phyloP scores from a whole-genome alignment of 2,888 invertebrate genomes.

The Orthonychiurus folsomi region DNA sequence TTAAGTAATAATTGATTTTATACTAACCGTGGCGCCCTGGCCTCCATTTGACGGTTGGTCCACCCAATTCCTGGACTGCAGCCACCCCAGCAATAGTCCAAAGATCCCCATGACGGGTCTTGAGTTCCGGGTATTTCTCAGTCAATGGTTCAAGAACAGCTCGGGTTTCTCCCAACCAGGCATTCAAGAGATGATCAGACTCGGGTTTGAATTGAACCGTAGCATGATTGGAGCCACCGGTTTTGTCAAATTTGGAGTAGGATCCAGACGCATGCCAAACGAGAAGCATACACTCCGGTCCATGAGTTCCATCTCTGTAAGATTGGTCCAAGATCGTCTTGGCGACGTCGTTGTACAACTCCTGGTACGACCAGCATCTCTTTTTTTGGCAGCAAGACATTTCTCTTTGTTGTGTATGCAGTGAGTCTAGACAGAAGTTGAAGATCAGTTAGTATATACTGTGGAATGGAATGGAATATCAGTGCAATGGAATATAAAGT shows the following conservation, averaged over 20 bases:
- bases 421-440: too few relatives aligned
- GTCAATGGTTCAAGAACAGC: not conserved
- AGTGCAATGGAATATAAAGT: too few relatives aligned
- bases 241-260: not conserved
- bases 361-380: too few relatives aligned
- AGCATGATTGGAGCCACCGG: not conserved
- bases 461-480: too few relatives aligned
- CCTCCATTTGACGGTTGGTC: slow-evolving; percentile 30
- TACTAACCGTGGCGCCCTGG: slow-evolving; percentile 29
- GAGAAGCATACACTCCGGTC: not conserved
- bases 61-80: slow-evolving; percentile 14
- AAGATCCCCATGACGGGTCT: not conserved
- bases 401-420: too few relatives aligned
- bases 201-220: not conserved
- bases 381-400: too few relatives aligned
- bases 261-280: not conserved
- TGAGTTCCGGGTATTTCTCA: not conserved
- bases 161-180: not conserved
- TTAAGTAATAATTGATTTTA: too few relatives aligned
- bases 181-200: not conserved
- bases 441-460: too few relatives aligned
- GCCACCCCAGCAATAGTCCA: not conserved
- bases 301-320: not conserved
- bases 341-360: not conserved
- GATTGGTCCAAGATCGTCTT: not conserved